Conservation (phyloP, 2,113 vertebrate species). For the Myotis lucifugus region DNA sequence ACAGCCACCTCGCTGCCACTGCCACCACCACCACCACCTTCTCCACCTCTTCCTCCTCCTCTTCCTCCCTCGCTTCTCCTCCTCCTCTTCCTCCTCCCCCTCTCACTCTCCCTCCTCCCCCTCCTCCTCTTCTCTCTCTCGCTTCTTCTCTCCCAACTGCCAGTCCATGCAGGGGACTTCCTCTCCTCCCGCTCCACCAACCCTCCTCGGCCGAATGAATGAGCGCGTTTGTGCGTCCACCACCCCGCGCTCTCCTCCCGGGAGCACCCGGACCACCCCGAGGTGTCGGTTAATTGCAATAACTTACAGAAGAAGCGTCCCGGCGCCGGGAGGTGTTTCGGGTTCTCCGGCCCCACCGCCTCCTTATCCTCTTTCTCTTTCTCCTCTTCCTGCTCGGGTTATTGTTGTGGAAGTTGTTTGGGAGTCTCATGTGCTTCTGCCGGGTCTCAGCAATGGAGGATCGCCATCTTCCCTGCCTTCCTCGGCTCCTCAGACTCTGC, state of each 20-base stretch:
- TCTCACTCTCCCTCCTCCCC: neutral
- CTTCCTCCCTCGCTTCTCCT: constrained; percentile 79
- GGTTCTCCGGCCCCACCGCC: constrained; percentile 84
- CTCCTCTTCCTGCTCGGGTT: constrained; percentile 86
- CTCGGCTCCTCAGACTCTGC: constrained; percentile 89
- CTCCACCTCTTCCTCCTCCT: constrained; percentile 81
- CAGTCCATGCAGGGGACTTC: constrained; percentile 76
- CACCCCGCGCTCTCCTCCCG: constrained; percentile 80
- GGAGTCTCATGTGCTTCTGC: constrained; percentile 95
- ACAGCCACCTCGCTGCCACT: constrained; percentile 70
- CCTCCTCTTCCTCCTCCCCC: constrained; percentile 60
- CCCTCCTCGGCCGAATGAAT: constrained; percentile 85
- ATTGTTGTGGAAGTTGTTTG: constrained; percentile 92
- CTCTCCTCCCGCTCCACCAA: constrained; percentile 73
- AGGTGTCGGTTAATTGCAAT: constrained; percentile 83
- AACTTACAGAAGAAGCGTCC: constrained; percentile 88
- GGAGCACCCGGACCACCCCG: constrained; percentile 81
- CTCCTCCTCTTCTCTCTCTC: constrained; percentile 41
- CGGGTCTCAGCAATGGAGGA: constrained; percentile 97
- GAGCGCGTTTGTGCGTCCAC: constrained; percentile 75
- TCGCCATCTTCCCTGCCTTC: constrained; percentile 99
- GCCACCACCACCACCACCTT: constrained; percentile 70
- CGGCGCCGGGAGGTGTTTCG: constrained; percentile 85
- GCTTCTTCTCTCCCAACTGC: constrained; percentile 76
- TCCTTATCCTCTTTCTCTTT: constrained; percentile 82